A percentile compares a stretch with the other conserved stretches of the same genome.
phyloP scores from a whole-genome alignment of 2,797 vertebrate species.

The Lacerta viridis region DNA sequence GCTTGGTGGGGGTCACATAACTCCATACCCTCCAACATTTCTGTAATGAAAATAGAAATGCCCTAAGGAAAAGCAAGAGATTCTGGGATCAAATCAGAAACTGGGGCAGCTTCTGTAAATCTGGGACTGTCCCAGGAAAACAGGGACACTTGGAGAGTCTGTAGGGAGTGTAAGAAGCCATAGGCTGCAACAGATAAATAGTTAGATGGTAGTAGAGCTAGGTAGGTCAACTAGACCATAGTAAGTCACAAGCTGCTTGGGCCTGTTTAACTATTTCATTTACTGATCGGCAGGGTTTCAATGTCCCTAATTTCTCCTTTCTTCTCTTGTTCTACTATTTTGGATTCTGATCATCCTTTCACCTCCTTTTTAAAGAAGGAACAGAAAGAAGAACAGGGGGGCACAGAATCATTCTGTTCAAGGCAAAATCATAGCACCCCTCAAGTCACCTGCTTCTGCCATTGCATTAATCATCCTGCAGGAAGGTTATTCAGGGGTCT shows the following conservation, averaged over 20 bases:
- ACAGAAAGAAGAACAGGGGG: background rate
- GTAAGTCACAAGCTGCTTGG: background rate
- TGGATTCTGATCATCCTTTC: background rate
- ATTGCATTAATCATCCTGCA: slow-evolving; percentile 10
- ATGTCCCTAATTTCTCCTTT: background rate
- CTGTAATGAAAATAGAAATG: too few relatives aligned
- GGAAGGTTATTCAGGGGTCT: background rate
- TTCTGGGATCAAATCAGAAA: too few relatives aligned
- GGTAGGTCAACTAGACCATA: too few relatives aligned
- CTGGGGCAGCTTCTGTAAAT: too few relatives aligned
- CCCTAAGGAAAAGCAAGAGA: too few relatives aligned
- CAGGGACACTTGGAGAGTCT: too few relatives aligned
- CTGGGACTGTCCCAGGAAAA: too few relatives aligned
- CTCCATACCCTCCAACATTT: too few relatives aligned
- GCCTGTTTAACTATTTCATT: background rate
- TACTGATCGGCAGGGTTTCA: background rate
- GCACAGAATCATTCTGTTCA: background rate
- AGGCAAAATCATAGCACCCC: background rate
- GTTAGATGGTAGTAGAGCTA: too few relatives aligned
- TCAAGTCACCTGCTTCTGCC: background rate
- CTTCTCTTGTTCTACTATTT: background rate
- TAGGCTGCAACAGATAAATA: too few relatives aligned
- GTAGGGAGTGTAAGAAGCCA: too few relatives aligned
- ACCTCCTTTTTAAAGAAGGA: background rate
- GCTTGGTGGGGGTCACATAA: too few relatives aligned